Conservation (phyloP, 35 echinoderm and acorn worm genomes). For the Acanthaster planci region DNA sequence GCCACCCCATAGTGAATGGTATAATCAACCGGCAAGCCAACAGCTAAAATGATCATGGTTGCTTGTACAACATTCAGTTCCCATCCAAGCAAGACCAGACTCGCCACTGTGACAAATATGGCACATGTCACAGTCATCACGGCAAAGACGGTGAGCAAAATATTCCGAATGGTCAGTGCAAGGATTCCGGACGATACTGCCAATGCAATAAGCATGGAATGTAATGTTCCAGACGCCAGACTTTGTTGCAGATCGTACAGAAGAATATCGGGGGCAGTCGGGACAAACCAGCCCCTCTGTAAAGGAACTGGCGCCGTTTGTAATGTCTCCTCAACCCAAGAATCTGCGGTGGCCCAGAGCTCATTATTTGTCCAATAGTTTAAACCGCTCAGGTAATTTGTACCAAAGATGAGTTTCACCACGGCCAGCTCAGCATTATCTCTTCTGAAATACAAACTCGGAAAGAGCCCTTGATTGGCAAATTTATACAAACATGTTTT, state of each 20-base stretch:
- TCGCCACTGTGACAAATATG: constrained; percentile 71
- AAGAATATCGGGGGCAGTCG: constrained; percentile 1
- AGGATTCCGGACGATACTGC: constrained; percentile 49
- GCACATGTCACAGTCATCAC: constrained; percentile 61
- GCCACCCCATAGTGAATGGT: constrained; percentile 90
- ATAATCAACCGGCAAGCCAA: constrained; percentile 85
- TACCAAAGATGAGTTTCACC: constrained; percentile 49
- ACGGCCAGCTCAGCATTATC: constrained; percentile 41
- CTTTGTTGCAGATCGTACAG: constrained; percentile 82
- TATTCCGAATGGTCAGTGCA: constrained; percentile 63
- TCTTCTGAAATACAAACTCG: constrained; percentile 15
- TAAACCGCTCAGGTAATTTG: constrained; percentile 8
- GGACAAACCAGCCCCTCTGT: constrained; percentile 52
- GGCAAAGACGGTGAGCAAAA: constrained; percentile 56
- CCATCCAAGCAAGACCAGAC: constrained; percentile 80
- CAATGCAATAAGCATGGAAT: constrained; percentile 55
- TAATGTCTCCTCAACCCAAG: constrained; percentile 47
- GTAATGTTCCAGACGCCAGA: constrained; percentile 52
- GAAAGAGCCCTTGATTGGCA: background rate
- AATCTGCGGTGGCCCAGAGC: constrained; percentile 57
- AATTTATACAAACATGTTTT: constrained; percentile 52
- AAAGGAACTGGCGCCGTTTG: constrained; percentile 55
- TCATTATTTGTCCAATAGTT: constrained; percentile 48
- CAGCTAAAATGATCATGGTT: constrained; percentile 64
- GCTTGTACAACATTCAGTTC: constrained; percentile 86